These are phyloP conservation scores for Puffinus mauretanicus DNA, from an alignment of 2,113 vertebrate species.

Conservation along the genomic window DNA sequence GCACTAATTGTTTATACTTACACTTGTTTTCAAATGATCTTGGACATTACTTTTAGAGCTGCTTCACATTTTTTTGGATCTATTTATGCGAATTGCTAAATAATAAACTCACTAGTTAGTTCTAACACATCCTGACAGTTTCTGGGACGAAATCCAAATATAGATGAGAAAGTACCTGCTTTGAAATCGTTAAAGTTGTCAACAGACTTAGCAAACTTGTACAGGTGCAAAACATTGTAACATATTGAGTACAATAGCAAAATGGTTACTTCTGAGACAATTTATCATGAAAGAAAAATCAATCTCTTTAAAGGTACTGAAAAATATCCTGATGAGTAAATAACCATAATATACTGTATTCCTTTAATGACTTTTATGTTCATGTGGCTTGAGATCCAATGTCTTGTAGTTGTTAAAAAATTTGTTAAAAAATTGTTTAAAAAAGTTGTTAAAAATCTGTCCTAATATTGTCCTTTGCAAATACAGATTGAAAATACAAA, in stretches of 20 bases:
- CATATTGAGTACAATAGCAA: neutral
- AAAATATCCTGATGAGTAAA: neutral
- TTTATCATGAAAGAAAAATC: neutral
- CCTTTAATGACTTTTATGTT: neutral
- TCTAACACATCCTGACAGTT: neutral
- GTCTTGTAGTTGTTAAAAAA: neutral
- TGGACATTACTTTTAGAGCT: neutral
- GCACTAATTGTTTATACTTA: neutral
- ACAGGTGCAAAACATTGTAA: neutral
- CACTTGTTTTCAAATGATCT: neutral
- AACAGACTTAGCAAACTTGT: neutral
- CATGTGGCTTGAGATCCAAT: neutral
- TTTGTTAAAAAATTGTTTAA: too few species aligned
- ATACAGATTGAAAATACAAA: neutral
- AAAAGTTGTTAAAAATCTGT: neutral
- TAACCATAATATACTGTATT: neutral
- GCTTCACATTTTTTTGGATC: neutral
- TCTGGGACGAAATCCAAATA: neutral
- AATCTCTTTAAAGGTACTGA: neutral
- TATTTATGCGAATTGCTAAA: neutral
- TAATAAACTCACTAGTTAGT: neutral
- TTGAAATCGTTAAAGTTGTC: neutral
- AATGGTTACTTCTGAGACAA: neutral
- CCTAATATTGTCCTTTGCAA: neutral
- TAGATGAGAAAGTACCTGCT: neutral